A percentile compares a stretch with the other conserved stretches of the same genome.
phyloP scores from a whole-genome alignment of 2,888 invertebrate species.

The Trissolcus brochymenae region DNA sequence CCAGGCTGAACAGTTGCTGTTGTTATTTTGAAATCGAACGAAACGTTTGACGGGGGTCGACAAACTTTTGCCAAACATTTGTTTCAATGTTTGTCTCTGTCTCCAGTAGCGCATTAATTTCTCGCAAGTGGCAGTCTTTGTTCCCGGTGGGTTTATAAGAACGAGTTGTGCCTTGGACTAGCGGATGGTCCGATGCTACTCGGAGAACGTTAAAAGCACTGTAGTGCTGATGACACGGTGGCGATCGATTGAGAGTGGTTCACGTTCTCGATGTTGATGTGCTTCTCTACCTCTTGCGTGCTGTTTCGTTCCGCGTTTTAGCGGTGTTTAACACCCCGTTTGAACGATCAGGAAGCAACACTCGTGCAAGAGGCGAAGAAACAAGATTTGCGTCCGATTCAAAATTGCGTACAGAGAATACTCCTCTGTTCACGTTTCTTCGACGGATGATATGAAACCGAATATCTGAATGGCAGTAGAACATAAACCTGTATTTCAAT shows the following conservation, averaged over 20 bases:
- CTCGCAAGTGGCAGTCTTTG: constrained; percentile 23
- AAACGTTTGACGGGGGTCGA: neutral
- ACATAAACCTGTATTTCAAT: constrained; percentile 21
- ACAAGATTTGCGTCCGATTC: constrained; percentile 5
- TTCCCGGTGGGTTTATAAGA: constrained; percentile 12
- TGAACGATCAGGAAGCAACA: neutral
- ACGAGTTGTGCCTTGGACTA: neutral
- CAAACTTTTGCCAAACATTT: neutral
- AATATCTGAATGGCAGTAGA: constrained; percentile 18
- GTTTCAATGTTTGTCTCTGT: neutral
- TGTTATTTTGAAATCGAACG: neutral
- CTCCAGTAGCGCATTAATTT: constrained; percentile 17
- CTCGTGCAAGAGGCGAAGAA: constrained; percentile 1
- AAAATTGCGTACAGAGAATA: constrained; percentile 14
- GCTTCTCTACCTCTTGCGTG: constrained; percentile 4
- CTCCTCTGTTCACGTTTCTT: constrained; percentile 18
- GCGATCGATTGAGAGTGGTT: constrained; percentile 22
- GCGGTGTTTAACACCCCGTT: neutral
- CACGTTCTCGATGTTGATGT: constrained; percentile 12
- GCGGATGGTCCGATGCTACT: constrained; percentile 50
- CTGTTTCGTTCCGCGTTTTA: constrained; percentile 2
- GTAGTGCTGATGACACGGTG: constrained; percentile 29
- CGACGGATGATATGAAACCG: neutral
- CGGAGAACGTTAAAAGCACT: constrained; percentile 34
- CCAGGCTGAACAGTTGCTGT: neutral